Percentiles rank a stretch among this genome's conserved stretches.
phyloP scores from a whole-genome alignment of 2,797 vertebrate genomes.

The Delichon dasypus region DNA sequence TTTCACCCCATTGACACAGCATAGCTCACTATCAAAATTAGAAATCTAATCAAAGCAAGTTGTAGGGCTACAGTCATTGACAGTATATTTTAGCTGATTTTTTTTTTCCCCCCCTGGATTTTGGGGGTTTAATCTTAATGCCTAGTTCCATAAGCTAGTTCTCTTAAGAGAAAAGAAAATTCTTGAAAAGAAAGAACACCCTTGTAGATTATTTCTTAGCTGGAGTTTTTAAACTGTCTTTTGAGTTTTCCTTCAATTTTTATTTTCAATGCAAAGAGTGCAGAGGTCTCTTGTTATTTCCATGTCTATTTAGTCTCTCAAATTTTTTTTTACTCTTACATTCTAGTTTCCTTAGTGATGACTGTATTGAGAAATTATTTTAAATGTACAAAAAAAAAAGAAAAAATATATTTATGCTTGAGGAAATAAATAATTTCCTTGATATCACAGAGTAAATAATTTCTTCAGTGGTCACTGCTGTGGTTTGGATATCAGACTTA shows the following conservation, averaged over 20 bases:
- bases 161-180: neutral
- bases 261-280: neutral
- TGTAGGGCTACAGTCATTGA: neutral
- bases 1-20: neutral
- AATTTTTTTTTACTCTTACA: fast-evolving
- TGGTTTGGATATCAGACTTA: neutral
- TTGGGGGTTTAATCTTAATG: neutral
- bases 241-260: neutral
- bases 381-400: neutral
- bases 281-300: neutral
- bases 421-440: neutral
- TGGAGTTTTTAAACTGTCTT: neutral
- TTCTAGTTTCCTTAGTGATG: neutral
- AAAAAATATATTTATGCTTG: neutral
- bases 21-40: neutral
- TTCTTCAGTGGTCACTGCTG: neutral
- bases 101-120: neutral
- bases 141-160: neutral
- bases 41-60: neutral
- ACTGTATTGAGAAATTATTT: neutral
- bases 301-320: neutral
- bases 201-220: neutral
- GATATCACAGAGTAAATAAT: neutral
- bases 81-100: neutral
- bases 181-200: neutral